Conservation (phyloP, 2,888 invertebrate species). For the Lepidocyrtinus sp. region DNA sequence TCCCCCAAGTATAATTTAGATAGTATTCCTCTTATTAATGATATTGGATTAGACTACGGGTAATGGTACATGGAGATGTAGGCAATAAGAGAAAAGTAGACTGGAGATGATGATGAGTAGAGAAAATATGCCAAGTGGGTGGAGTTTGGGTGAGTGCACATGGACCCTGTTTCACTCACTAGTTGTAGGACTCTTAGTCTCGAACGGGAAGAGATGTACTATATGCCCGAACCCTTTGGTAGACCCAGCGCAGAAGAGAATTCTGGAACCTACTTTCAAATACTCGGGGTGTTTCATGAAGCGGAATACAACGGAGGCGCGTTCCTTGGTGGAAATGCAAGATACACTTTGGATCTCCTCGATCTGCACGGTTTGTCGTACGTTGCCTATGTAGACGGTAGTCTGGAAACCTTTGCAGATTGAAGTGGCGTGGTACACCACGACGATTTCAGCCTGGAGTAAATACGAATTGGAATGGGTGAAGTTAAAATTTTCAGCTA, state of each 20-base stretch:
- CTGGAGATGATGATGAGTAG: no score
- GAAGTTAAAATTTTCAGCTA: no score
- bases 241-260: slow-evolving; percentile 87
- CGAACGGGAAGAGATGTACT: slow-evolving; percentile 80
- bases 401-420: slow-evolving; percentile 90
- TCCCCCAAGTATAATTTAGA: no score
- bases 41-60: no score
- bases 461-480: no score
- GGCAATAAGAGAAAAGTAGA: no score
- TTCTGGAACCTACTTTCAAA: slow-evolving; percentile 83
- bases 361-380: slow-evolving; percentile 91
- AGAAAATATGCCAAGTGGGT: no score
- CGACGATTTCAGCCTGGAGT: slow-evolving; percentile 90
- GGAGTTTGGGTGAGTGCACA: no score
- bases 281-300: slow-evolving; percentile 93
- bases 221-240: slow-evolving; percentile 91
- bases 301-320: slow-evolving; percentile 88
- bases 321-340: slow-evolving; percentile 85
- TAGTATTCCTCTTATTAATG: no score
- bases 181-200: slow-evolving; percentile 38
- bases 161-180: slow-evolving; percentile 16
- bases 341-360: slow-evolving; percentile 78
- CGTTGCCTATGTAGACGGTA: slow-evolving; percentile 95
- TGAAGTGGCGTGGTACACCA: slow-evolving; percentile 89
- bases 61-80: no score